These are phyloP conservation scores for Cephus pulcher DNA, from an alignment of 2,888 invertebrate genomes.

Conservation along the genomic window DNA sequence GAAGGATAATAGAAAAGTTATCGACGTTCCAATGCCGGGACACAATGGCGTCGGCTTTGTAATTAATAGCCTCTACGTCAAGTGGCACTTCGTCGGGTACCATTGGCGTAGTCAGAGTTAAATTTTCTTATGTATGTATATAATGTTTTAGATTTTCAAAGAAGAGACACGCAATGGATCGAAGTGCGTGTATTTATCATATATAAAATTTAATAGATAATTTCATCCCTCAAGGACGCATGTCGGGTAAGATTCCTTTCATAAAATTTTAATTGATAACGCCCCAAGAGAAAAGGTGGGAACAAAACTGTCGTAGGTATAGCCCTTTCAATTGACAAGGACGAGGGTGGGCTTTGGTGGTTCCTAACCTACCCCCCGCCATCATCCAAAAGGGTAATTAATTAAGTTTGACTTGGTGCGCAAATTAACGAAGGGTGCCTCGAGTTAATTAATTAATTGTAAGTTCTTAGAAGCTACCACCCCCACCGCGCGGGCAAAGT, in stretches of 20 bases:
- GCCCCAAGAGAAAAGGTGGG: not conserved
- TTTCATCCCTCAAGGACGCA: not conserved
- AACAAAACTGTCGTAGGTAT: not conserved
- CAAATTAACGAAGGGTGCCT: slow-evolving; percentile 55
- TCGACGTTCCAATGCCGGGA: slow-evolving; percentile 42
- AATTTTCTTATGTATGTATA: not conserved
- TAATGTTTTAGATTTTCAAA: not conserved
- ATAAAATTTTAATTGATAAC: not conserved
- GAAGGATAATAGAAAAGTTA: slow-evolving; percentile 52
- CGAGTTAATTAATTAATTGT: slow-evolving; percentile 63
- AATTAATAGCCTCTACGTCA: slow-evolving; percentile 47
- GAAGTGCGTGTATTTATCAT: not conserved
- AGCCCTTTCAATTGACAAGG: slow-evolving; percentile 3
- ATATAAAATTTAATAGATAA: not conserved
- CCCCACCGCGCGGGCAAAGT: slow-evolving; percentile 39
- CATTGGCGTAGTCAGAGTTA: slow-evolving; percentile 18
- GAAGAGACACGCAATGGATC: not conserved
- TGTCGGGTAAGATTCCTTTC: not conserved
- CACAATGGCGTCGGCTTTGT: slow-evolving; percentile 31
- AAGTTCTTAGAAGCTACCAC: slow-evolving; percentile 28
- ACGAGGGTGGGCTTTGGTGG: not conserved
- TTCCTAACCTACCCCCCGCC: slow-evolving; percentile 1
- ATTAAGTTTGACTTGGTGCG: slow-evolving; percentile 63
- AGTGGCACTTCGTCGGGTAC: slow-evolving; percentile 19
- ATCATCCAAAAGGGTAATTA: slow-evolving; percentile 49